Evolutionary conservation across 2,888 invertebrate genomes (phyloP).

Genomic region (Polymixis lichenea): DNA sequence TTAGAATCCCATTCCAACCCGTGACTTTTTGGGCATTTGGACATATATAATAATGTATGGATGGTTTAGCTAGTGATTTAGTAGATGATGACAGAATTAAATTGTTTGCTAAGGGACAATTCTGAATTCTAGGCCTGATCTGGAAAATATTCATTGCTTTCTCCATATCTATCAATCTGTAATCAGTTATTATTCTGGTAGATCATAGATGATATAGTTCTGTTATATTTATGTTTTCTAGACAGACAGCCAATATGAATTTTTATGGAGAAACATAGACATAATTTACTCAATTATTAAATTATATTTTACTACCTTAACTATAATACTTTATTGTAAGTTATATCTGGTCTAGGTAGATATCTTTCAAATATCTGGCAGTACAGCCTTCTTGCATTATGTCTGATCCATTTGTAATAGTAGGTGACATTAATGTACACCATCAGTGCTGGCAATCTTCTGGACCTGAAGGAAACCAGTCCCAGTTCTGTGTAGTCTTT

Average conservation of each 20-base stretch:
- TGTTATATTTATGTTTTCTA: neutral
- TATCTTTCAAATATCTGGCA: conserved; percentile 9
- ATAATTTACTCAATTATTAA: neutral
- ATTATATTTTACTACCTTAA: neutral
- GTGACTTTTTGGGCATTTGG: neutral
- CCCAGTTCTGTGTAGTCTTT: conserved; percentile 69
- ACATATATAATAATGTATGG: no score
- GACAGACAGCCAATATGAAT: neutral
- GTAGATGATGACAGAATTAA: neutral
- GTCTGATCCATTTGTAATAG: conserved; percentile 33
- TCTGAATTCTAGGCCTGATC: neutral
- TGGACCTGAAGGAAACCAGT: conserved; percentile 72
- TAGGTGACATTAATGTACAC: conserved; percentile 76
- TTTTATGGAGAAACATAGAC: neutral
- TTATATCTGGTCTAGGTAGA: neutral
- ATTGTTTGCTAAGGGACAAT: neutral
- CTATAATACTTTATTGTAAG: no score
- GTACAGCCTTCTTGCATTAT: conserved; percentile 13
- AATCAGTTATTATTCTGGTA: neutral
- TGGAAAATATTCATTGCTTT: neutral
- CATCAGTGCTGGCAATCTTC: conserved; percentile 64
- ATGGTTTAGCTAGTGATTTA: neutral
- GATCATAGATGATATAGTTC: neutral
- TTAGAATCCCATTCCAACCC: neutral
- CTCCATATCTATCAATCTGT: neutral